Base-by-base conservation (phyloP, 1,140 invertebrate genomes). In the Homalodisca vitripennis region DNA sequence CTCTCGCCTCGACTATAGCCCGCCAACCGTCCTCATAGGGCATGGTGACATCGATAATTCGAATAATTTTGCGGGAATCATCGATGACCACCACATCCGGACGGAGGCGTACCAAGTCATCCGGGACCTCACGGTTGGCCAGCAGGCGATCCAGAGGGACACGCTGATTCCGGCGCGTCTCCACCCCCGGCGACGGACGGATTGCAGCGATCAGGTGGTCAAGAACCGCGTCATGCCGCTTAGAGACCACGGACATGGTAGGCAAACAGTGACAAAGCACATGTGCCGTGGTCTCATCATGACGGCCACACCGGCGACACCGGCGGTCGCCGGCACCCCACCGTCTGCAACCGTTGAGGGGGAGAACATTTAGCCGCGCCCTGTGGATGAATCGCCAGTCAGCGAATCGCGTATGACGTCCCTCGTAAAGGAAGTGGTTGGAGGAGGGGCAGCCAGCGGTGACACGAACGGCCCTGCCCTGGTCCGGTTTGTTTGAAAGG, bases 321-420 rank as follows among this genome's bases (percentile, higher is more conserved):
- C 47, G 14, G 14, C 64, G 66, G 20, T 46, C 46, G 12, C n/a
- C 24, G 22, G 46, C 29, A 2, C 1, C 22, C 41, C 62, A 70
- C 0, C 63, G 17, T 0, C 34, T 10, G 0, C 55, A 30, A 0
- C 73, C 74, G 32, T 73, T 72, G 0, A 75, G 48, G 0, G 70
- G 72, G 0, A 75, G 20, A 0, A 73, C 6, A 48, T 73, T 70
- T 0, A 76, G 67, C 12, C 75, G 22, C 0, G 76, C 74, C 6
- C 70, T 60, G 67, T 77, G 75, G 17, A 77, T 68, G 70, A 77
- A 76, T 1, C 73, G 62, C 76, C 74, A 76, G 57, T 76, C 76
- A 20, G 71, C 62, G 47, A 76, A 77, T 0, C 70, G 32, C 20
- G 64, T 70, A 41, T 62, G 74, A 1, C 55, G 30, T 0, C 76